These are phyloP conservation scores for Ceratotherium simum DNA, from an alignment of 2,113 vertebrate species.

Conservation along the genomic window DNA sequence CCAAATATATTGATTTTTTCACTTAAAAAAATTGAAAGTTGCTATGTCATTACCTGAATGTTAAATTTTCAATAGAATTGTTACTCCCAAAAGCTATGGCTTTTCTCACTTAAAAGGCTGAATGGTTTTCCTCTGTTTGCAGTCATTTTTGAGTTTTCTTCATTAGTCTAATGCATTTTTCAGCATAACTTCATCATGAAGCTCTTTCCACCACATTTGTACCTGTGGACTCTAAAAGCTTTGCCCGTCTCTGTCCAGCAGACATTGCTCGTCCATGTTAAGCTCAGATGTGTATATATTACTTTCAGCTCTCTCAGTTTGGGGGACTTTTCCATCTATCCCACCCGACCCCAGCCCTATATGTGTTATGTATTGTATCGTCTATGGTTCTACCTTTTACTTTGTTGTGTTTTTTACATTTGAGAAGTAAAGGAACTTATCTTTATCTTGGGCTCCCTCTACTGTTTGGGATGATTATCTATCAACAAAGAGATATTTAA, in stretches of 20 bases:
- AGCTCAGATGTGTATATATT: not conserved
- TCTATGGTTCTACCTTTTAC: not conserved
- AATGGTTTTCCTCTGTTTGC: conserved; percentile 20
- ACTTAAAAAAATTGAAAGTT: conserved; percentile 68
- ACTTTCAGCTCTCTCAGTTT: not conserved
- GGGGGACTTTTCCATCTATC: not conserved
- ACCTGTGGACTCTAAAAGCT: not conserved
- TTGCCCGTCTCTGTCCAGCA: not conserved
- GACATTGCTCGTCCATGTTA: not conserved
- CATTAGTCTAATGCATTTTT: not conserved
- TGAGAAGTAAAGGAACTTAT: conserved; percentile 21
- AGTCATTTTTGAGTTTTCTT: conserved; percentile 44
- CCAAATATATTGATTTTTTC: conserved; percentile 17
- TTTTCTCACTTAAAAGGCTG: conserved; percentile 46
- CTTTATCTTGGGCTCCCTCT: conserved; percentile 60
- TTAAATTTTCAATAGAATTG: conserved; percentile 52
- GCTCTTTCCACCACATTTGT: conserved; percentile 45
- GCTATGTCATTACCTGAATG: conserved; percentile 72
- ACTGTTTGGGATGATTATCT: conserved; percentile 39
- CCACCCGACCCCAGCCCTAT: not conserved
- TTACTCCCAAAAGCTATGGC: conserved; percentile 72
- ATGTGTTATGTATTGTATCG: not conserved
- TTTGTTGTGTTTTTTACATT: not conserved
- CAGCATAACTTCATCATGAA: conserved; percentile 49
- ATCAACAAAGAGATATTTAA: not conserved